These are phyloP conservation scores for Psittacula cyanocephala DNA, from an alignment of 2,113 vertebrate species.

Conservation along the genomic window DNA sequence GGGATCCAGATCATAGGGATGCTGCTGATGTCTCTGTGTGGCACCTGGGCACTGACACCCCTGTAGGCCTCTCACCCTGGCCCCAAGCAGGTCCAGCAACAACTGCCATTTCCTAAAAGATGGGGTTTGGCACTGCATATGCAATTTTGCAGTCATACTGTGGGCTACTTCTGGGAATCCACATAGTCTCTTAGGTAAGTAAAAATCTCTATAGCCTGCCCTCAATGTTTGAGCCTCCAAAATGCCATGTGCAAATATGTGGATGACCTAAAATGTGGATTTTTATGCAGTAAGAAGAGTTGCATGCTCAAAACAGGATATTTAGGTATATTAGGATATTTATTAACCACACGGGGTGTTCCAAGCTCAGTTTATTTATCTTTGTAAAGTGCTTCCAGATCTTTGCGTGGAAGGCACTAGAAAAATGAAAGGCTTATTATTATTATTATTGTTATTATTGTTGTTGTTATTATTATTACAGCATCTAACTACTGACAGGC, in stretches of 20 bases:
- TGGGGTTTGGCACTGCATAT: not conserved
- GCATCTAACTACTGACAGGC: constrained; percentile 52
- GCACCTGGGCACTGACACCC: not conserved
- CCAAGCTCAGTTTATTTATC: constrained; percentile 61
- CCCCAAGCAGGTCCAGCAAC: not conserved
- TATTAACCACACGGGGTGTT: constrained; percentile 48
- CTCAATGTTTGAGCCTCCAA: not conserved
- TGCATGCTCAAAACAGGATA: not conserved
- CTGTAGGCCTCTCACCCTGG: fast-evolving
- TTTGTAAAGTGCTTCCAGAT: constrained; percentile 60
- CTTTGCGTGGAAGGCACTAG: constrained; percentile 53
- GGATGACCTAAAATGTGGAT: not conserved
- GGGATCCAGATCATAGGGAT: not conserved
- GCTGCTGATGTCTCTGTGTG: fast-evolving
- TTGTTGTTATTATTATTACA: constrained; percentile 65
- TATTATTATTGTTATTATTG: constrained; percentile 63
- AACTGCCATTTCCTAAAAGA: not conserved
- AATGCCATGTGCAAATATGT: not conserved
- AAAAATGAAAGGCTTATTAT: constrained; percentile 64
- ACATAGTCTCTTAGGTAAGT: constrained; percentile 25
- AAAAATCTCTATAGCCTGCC: not conserved
- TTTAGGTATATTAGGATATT: constrained; percentile 42
- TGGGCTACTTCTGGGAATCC: not conserved
- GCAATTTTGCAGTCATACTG: not conserved
- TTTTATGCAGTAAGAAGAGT: not conserved